Percentiles rank a stretch among this genome's conserved stretches.
These are phyloP conservation scores for Zaprionus kolodkinae DNA, from an alignment of 1,140 invertebrate genomes.

Conservation along the genomic window DNA sequence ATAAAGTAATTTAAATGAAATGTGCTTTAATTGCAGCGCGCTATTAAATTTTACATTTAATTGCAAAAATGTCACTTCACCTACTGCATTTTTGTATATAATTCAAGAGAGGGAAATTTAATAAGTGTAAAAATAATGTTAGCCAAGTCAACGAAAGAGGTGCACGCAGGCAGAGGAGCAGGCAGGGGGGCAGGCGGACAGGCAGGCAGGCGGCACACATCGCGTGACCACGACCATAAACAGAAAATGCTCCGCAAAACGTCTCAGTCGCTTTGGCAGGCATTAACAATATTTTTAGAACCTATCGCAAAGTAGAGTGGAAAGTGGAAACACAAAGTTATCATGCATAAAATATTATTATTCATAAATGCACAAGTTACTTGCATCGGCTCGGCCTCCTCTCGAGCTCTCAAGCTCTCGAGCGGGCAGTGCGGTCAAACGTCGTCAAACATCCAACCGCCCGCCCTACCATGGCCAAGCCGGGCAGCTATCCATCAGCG, in stretches of 20 bases:
- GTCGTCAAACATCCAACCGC: conserved; percentile 10
- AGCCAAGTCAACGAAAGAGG: conserved; percentile 36
- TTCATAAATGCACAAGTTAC: conserved; percentile 73
- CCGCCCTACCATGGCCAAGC: conserved; percentile 9
- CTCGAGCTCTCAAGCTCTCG: background rate
- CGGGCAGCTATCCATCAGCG: conserved; percentile 79
- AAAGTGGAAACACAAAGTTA: conserved; percentile 61
- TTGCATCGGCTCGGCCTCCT: conserved; percentile 52
- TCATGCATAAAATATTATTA: conserved; percentile 76
- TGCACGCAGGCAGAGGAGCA: conserved; percentile 37
- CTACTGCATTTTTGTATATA: conserved; percentile 12
- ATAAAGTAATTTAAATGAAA: conserved; percentile 4
- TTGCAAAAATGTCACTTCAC: conserved; percentile 15
- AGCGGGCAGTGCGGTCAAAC: conserved; percentile 20
- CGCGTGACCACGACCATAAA: conserved; percentile 77
- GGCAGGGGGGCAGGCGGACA: conserved; percentile 13
- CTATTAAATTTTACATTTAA: background rate
- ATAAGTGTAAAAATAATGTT: conserved; percentile 36
- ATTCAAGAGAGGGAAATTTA: conserved; percentile 21
- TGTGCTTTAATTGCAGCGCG: background rate
- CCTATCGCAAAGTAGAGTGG: conserved; percentile 35
- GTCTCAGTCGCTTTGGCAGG: conserved; percentile 72
- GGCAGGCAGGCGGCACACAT: conserved; percentile 37
- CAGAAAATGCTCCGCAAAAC: conserved; percentile 79
- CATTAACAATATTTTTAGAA: conserved; percentile 63